Conservation (phyloP, 2,888 invertebrate genomes). For the Dicyrtomina minuta region DNA sequence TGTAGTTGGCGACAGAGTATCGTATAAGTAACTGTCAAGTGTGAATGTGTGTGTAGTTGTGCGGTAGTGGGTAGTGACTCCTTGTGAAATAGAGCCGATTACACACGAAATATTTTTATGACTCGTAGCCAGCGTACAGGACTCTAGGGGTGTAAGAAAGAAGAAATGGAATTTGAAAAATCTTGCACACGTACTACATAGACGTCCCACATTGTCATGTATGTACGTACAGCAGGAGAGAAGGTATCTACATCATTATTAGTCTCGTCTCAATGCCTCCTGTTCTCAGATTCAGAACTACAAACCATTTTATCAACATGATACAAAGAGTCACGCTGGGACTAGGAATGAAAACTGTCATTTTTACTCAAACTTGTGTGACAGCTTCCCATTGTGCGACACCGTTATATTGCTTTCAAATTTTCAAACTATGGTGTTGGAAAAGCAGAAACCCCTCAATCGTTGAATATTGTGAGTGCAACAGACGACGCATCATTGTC, state of each 20-base stretch:
- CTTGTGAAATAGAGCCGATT: too few species aligned
- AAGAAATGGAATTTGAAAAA: slow-evolving; percentile 12
- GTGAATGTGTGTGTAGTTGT: too few species aligned
- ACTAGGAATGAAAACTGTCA: slow-evolving; percentile 30
- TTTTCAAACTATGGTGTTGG: slow-evolving; percentile 1
- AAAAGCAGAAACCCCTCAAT: neutral
- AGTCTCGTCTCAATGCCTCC: slow-evolving; percentile 25
- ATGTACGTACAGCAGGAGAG: slow-evolving; percentile 7
- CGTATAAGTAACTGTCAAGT: too few species aligned
- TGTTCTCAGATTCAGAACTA: slow-evolving; percentile 14
- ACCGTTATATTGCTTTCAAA: slow-evolving; percentile 7
- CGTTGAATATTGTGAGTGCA: slow-evolving; percentile 14
- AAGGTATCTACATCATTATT: slow-evolving; percentile 25
- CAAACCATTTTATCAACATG: slow-evolving; percentile 31
- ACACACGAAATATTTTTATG: too few species aligned
- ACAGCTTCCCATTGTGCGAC: slow-evolving; percentile 27
- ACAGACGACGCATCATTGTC: slow-evolving; percentile 14
- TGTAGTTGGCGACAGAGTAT: too few species aligned
- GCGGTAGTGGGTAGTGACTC: too few species aligned
- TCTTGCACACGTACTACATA: neutral
- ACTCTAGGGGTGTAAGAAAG: neutral
- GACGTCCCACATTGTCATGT: neutral
- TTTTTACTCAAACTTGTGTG: slow-evolving; percentile 29
- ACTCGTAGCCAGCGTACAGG: too few species aligned
- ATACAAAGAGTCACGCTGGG: slow-evolving; percentile 33